Base-by-base conservation (phyloP, 2,888 invertebrate genomes). In the Incurvaria masculella region DNA sequence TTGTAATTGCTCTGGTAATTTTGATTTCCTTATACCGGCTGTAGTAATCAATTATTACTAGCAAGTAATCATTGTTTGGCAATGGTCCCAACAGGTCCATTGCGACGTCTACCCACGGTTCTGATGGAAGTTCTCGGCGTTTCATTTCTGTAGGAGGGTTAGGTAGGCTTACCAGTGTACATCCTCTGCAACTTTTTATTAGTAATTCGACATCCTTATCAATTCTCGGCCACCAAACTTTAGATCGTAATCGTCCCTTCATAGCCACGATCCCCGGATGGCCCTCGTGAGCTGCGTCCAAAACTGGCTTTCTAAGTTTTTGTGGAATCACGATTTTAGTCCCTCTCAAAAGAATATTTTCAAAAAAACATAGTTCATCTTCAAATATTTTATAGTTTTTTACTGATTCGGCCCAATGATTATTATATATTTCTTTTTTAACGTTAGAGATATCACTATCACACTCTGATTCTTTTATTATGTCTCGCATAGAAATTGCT, bases 81-180 rank as follows among this genome's bases (percentile, higher is more conserved):
- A 59, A 46, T n/a, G 57, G 58, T 21, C 58, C 57, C 23, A 62
- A 17, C 8, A 60, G 51, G 50, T 63, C 62, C 8, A 61, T 55
- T 1, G 58, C 58, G 3, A 58, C 44, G 18, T 59, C 57, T 1
- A 55, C 11, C 57, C 57, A 58, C 2, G 58, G 43, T 16, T 16
- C 52, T 2, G 1, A 1, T 8, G 58, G 58, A 1, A 58, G 51
- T 26, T 56, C 53, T 0, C 56, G 51, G 1, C 57, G 50, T 40
- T 56, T 58, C 53, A 59, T 46, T 0, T 2, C 54, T 1, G 18
- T 8, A 21, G 58, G 56, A 6, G 52, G 50, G 21, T 45, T 52
- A 6, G 55, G 52, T 3, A 26, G 23, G 1, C 47, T 45, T 0
- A 58, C 55, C 1, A 55, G 21, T 0, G 49, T 54, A 27, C 55